Base-by-base conservation (phyloP, 1,140 invertebrate species). In the Drosophila bifasciata region DNA sequence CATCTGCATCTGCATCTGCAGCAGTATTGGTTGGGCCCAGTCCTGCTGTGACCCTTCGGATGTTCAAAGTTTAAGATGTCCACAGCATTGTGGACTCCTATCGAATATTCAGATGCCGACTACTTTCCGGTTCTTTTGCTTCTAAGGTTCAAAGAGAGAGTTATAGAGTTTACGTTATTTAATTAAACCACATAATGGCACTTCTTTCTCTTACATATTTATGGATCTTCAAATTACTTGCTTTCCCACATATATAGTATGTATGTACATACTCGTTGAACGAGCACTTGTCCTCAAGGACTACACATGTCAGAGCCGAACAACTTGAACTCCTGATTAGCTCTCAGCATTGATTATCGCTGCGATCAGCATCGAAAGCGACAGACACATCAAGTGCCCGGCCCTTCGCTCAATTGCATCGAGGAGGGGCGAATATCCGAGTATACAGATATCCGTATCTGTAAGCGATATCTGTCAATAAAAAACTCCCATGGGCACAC, bases 381-480 rank as follows among this genome's bases (percentile, higher is more conserved):
- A 25, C 46, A 41, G 48, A 61, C 58, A 36, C 44, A 61, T 80
- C 69, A 83, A 81, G 79, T 81, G 79, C 21, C 39, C 28, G 4
- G 56, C 40, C 21, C 53, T 59, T 16, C 39, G 44, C 55, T 61
- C 59, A 74, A 79, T 68, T 72, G 75, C 58, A 41, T 70, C 49
- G 57, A 84, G 80, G 57, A 84, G 80, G 72, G 71, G 25, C 59
- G 36, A 15, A 60, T 63, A 71, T 72, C 67, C 32, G 32, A 40
- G 25, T 45, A 11, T 25, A n/a, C 15, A n/a, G 45, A n/a, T 46
- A 63, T 36, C 40, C 23, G 60, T 63, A 50, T 51, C 43, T 86
- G 81, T 61, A 75, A 88, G 61, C 64, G 81, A 86, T 86, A 86
- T 81, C 73, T 81, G 44, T 50, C 73, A 81, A 86, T 88, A 86